Conservation (phyloP, 2,113 vertebrate species). For the Bungarus multicinctus region DNA sequence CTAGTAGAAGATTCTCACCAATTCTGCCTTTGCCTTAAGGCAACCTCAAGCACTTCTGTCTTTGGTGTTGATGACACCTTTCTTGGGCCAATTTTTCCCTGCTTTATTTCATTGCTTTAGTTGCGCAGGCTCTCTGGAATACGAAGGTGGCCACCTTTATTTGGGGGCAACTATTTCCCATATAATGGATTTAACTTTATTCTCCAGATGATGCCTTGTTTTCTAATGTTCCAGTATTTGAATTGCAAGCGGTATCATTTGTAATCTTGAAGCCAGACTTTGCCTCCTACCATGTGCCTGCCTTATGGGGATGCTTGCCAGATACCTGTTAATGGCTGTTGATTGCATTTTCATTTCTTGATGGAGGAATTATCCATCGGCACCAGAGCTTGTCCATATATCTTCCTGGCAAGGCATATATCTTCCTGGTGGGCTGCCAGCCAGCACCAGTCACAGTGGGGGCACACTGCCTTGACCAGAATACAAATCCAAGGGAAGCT, state of each 20-base stretch:
- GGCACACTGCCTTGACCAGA: slow-evolving; percentile 50
- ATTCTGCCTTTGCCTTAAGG: neutral
- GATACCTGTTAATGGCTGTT: slow-evolving; percentile 61
- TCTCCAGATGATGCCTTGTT: neutral
- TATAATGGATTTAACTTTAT: neutral
- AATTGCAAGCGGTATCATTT: neutral
- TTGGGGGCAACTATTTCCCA: neutral
- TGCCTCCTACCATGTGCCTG: neutral
- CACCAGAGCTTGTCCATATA: slow-evolving; percentile 62
- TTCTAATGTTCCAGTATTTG: neutral
- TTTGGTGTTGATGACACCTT: neutral
- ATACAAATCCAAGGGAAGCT: slow-evolving; percentile 58
- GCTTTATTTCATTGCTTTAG: neutral
- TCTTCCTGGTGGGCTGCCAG: slow-evolving; percentile 44
- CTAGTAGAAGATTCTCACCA: neutral
- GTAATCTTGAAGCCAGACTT: neutral
- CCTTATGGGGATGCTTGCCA: slow-evolving; percentile 50
- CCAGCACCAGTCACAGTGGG: slow-evolving; percentile 52
- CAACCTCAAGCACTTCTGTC: neutral
- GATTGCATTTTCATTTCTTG: slow-evolving; percentile 67
- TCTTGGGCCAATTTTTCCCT: neutral
- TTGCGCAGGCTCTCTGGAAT: neutral
- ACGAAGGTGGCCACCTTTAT: neutral
- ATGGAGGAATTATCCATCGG: slow-evolving; percentile 63
- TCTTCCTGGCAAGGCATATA: slow-evolving; percentile 55